phyloP scores from a whole-genome alignment of 2,797 vertebrate species.

The Gallirallus australis region DNA sequence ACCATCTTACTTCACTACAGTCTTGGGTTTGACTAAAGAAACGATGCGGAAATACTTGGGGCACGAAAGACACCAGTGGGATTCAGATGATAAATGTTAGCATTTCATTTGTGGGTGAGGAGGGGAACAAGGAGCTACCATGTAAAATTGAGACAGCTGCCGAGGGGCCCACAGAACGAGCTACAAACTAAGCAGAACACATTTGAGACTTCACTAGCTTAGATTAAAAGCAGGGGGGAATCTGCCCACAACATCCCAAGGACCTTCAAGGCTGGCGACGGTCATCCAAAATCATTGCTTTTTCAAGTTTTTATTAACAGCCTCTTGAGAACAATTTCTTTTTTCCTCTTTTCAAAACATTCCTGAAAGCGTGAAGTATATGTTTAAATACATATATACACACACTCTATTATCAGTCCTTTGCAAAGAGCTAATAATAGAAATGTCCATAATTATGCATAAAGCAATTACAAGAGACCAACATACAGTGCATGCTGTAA shows the following conservation, averaged over 20 bases:
- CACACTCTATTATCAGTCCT: neutral
- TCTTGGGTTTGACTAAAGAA: neutral
- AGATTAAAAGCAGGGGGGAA: neutral
- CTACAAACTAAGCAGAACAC: neutral
- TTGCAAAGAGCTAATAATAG: constrained; percentile 21
- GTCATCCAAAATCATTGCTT: constrained; percentile 6
- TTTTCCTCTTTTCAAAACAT: neutral
- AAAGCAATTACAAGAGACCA: neutral
- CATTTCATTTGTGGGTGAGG: neutral
- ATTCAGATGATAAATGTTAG: neutral
- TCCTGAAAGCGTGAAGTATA: neutral
- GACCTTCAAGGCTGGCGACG: neutral
- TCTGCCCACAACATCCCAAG: neutral
- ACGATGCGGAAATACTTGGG: neutral
- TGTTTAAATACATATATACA: neutral
- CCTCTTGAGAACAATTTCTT: neutral
- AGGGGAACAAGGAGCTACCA: neutral
- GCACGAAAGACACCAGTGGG: neutral
- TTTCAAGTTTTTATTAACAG: neutral
- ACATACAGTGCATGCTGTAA: neutral
- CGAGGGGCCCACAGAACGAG: neutral
- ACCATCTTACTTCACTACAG: neutral
- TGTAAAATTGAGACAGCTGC: neutral
- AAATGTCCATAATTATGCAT: neutral
- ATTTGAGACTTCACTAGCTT: neutral